These are phyloP conservation scores for Drosophila nikananu DNA, from an alignment of 1,140 invertebrate genomes.

Conservation along the genomic window DNA sequence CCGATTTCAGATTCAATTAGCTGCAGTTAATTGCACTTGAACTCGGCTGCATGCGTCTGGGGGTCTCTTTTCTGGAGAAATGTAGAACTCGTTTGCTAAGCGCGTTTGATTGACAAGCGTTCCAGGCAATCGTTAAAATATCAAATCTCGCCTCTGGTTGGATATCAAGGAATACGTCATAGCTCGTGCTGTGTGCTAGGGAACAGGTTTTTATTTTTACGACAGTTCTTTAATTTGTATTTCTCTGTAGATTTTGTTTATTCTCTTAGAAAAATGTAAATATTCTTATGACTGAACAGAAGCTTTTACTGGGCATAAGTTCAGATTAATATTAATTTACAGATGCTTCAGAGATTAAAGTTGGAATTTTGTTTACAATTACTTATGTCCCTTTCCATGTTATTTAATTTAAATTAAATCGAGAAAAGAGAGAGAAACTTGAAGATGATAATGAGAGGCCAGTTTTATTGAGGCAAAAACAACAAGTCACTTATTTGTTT, in stretches of 20 bases:
- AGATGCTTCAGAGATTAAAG: neutral
- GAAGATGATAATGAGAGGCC: neutral
- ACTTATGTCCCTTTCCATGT: neutral
- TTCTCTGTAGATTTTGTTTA: neutral
- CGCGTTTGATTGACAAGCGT: conserved; percentile 40
- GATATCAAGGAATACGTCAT: conserved; percentile 6
- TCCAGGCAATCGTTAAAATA: conserved; percentile 13
- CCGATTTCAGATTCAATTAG: conserved; percentile 39
- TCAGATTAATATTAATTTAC: neutral
- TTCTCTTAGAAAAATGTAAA: neutral
- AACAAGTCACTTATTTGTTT: conserved; percentile 12
- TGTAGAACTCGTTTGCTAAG: conserved; percentile 35
- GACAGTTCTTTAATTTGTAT: conserved; percentile 3
- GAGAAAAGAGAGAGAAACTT: neutral
- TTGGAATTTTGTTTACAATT: neutral
- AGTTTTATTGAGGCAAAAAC: neutral
- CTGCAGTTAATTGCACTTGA: conserved; percentile 32
- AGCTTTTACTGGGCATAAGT: neutral
- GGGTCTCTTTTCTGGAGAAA: conserved; percentile 28
- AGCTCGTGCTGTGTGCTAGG: neutral
- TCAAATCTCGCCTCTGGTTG: neutral
- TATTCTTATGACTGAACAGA: neutral
- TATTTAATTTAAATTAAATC: neutral
- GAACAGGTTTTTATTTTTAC: conserved; percentile 30
- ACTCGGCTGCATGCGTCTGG: conserved; percentile 1